Percentiles rank a stretch among this genome's conserved stretches.
Conservation (phyloP, 2,113 vertebrate species). For the Nettapus auritus region DNA sequence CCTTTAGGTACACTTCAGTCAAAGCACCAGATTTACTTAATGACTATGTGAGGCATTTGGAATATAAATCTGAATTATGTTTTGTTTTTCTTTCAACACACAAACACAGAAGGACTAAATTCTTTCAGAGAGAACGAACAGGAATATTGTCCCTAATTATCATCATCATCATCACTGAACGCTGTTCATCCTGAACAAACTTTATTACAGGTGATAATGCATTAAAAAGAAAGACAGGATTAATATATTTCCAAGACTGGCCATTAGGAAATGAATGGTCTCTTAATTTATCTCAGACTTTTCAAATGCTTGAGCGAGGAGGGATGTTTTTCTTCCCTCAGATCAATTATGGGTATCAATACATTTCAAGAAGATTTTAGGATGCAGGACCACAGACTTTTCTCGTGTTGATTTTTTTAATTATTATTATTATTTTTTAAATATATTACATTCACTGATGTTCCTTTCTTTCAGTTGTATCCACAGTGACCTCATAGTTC, state of each 20-base stretch:
- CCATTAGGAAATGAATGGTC: not conserved
- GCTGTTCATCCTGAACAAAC: not conserved
- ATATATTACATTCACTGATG: not conserved
- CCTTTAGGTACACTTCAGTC: not conserved
- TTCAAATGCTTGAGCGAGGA: not conserved
- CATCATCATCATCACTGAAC: accelerated
- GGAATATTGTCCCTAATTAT: not conserved
- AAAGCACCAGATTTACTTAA: not conserved
- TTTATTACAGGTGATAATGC: not conserved
- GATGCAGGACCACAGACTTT: not conserved
- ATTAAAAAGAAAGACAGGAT: not conserved
- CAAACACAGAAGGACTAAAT: not conserved
- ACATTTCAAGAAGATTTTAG: not conserved
- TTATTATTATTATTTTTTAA: not conserved
- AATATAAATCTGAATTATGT: not conserved
- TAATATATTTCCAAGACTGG: not conserved
- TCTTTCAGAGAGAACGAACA: not conserved
- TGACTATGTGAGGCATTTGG: not conserved
- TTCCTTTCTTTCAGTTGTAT: not conserved
- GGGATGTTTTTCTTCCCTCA: not conserved
- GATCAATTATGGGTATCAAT: not conserved
- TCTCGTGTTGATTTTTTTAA: not conserved
- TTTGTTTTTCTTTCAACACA: not conserved
- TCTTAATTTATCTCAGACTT: not conserved
- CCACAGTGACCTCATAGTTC: not conserved